Base-by-base conservation (phyloP, 2,113 vertebrate species). In the Poeciliopsis turrubarensis region DNA sequence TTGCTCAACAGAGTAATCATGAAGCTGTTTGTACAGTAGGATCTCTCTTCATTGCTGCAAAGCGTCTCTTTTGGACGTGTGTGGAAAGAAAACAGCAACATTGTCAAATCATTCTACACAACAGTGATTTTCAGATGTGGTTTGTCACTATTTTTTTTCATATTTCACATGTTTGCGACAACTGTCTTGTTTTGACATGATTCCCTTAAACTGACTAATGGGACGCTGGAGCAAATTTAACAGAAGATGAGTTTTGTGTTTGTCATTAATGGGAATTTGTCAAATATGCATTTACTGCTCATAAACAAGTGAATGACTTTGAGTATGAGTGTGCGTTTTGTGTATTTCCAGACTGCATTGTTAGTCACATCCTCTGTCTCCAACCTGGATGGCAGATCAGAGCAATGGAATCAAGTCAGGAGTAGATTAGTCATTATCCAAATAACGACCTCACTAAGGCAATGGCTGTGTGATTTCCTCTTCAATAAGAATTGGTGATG, bases 401-500 rank as follows among this genome's bases (percentile, higher is more conserved):
- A 88, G 82, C 75, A 80, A 86, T 27, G 87, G 88, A 83, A 85
- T 85, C 78, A 85, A 89, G 79, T 84, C 70, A 25, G 70, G 77
- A 74, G 77, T 81, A 83, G 84, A 92, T 92, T 86, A 90, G 87
- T 91, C 88, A 90, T 92, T 91, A 92, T 90, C 91, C 84, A 83
- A 89, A 87, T 91, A 92, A 91, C 78, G 84, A 86, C 75, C 87
- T 77, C 72, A 8, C 80, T 87, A 81, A 74, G 51, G 84, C 85
- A 79, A 76, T 47, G 70, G 86, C 83, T 73, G 75, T 44, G 70
- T 51, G 79, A 81, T 89, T 90, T 92, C 88, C 88, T 84, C 89
- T 91, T 92, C 89, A 90, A 86, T 92, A 84, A 92, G 91, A 91
- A 89, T 92, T 32, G 84, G 75, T 83, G 86, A 91, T 88, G 89